These are phyloP conservation scores for Eubucco bourcierii DNA, from an alignment of 2,113 vertebrate genomes.

Conservation along the genomic window DNA sequence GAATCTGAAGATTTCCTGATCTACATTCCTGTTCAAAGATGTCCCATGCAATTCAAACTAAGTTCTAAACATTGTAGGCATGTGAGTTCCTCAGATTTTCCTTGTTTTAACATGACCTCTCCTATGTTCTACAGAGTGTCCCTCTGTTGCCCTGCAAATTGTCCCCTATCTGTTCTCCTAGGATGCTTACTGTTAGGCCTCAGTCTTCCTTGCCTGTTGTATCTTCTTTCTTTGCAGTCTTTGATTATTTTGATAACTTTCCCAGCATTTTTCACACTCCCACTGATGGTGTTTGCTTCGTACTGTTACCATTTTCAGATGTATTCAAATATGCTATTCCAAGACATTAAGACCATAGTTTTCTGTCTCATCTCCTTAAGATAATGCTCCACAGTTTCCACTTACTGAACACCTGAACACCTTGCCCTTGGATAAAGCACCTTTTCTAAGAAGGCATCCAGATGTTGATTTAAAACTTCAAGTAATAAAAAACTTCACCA, in stretches of 20 bases:
- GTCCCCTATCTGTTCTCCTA: background rate
- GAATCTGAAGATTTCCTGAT: background rate
- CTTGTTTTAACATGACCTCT: background rate
- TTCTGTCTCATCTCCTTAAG: background rate
- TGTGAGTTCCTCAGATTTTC: background rate
- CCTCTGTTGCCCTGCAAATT: background rate
- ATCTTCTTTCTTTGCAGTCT: background rate
- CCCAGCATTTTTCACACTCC: background rate
- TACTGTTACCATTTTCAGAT: background rate
- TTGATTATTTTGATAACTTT: background rate
- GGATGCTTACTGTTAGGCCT: background rate
- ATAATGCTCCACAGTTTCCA: background rate
- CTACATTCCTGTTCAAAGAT: background rate
- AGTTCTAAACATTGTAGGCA: background rate
- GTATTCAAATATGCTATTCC: background rate
- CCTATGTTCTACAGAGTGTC: background rate
- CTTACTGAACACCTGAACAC: background rate
- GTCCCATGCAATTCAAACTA: background rate
- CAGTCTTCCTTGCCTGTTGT: background rate
- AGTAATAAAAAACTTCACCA: constrained; percentile 1
- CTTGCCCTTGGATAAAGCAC: constrained; percentile 30
- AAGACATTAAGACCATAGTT: constrained; percentile 7
- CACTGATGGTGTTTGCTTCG: background rate
- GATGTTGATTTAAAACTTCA: constrained; percentile 25
- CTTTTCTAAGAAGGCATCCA: constrained; percentile 29